These are phyloP conservation scores for Scortum barcoo DNA, from an alignment of 2,113 vertebrate species.

Conservation along the genomic window DNA sequence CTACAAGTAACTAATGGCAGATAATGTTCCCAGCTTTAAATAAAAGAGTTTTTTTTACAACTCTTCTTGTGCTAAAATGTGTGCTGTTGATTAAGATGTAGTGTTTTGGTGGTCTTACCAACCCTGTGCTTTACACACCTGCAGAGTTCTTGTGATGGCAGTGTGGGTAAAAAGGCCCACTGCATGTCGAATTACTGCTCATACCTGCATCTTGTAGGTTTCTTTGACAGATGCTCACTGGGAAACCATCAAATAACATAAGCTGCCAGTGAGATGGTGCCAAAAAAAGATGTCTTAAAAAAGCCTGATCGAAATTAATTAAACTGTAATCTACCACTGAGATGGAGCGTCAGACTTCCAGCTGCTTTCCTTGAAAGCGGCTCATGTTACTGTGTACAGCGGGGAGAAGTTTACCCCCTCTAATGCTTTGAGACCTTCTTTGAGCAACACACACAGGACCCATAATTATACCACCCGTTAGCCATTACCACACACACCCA, in stretches of 20 bases:
- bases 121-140: neutral
- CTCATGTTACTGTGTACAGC: conserved; percentile 6
- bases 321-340: conserved; percentile 53
- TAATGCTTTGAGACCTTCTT: conserved; percentile 29
- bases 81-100: neutral
- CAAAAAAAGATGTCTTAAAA: conserved; percentile 43
- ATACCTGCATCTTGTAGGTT: neutral
- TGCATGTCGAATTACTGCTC: neutral
- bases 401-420: conserved; percentile 33
- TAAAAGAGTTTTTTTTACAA: neutral
- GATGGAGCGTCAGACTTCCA: conserved; percentile 40
- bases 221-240: conserved; percentile 24
- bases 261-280: conserved; percentile 30
- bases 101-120: neutral
- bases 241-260: conserved; percentile 34
- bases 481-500: conserved; percentile 32
- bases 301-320: conserved; percentile 51
- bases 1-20: neutral
- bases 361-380: conserved; percentile 37
- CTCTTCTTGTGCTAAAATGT: neutral
- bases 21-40: neutral
- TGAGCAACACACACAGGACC: conserved; percentile 45
- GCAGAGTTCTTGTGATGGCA: neutral
- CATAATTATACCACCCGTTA: conserved; percentile 24
- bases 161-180: neutral